Base-by-base conservation (phyloP, 2,888 invertebrate species). In the Polydrusus pterygomalis region DNA sequence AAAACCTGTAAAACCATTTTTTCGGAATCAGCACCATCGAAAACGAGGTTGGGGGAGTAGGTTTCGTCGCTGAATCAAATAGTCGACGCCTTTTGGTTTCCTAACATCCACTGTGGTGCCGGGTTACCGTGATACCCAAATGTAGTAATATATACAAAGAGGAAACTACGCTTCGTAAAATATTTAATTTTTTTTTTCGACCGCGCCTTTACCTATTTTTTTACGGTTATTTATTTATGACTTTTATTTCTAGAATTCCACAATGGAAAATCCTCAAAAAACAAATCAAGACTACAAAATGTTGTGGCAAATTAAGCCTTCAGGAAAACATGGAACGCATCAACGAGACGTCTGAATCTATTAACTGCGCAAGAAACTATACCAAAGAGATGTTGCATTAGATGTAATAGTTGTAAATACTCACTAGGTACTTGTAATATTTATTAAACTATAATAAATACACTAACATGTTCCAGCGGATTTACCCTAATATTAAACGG, bases 351-450 rank as follows among this genome's bases (percentile, higher is more conserved):
- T 60, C 74, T 38, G 47, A 49, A 62, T 63, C 65, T 49, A 71
- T 43, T 40, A 47, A 34, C 63, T 43, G n/a, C 54, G 54, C 49
- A 67, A 60, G 77, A 79, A 80, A 79, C 79, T 79, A 81, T 81
- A 83, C 83, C 83, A 83, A 83, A 83, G 83, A 82, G 79, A 80
- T 74, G 77, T 80, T 80, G 80, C 81, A 81, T 82, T 81, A 82
- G 64, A 73, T 72, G 65, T 78, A 77, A 77, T 74, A 76, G 74
- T 78, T 81, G 81, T 82, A 82, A 79, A 82, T 82, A 82, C 80
- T 82, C 82, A 80, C 54, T 68, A n/a, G n/a, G n/a, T n/a, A 69
- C 11, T 30, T 69, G 64, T 64, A 71, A 54, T 74, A 74, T 69
- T 69, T 63, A 74, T 69, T 51, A 58, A 34, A 45, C 15, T 25